phyloP scores from a whole-genome alignment of 2,797 vertebrate genomes.

The Schizothorax lantsangensis region DNA sequence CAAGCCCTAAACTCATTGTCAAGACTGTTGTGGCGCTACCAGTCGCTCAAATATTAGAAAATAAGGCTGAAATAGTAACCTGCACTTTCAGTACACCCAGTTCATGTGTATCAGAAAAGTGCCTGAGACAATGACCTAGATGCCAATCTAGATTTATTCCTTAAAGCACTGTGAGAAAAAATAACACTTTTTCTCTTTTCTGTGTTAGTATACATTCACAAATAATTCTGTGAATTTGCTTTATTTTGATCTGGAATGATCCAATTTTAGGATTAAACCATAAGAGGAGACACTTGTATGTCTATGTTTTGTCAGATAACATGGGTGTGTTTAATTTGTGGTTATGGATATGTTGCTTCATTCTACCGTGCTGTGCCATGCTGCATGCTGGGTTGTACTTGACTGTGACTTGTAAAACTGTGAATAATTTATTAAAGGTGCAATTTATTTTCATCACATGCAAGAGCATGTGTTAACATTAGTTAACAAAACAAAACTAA shows the following conservation, averaged over 20 bases:
- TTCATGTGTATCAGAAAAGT: constrained; percentile 70
- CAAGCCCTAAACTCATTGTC: constrained; percentile 34
- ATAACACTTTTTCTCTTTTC: neutral
- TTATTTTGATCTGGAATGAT: constrained; percentile 46
- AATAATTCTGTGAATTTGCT: constrained; percentile 61
- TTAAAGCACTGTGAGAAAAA: neutral
- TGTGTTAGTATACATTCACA: constrained; percentile 13
- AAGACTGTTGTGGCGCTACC: constrained; percentile 31
- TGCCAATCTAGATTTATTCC: neutral
- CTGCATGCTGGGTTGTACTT: constrained; percentile 62
- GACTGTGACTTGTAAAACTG: constrained; percentile 59
- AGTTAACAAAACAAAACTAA: too few species aligned
- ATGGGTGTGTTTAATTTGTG: constrained; percentile 25
- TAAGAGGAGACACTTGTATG: neutral
- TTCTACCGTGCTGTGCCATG: constrained; percentile 50
- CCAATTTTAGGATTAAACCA: constrained; percentile 45
- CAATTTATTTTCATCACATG: constrained; percentile 16
- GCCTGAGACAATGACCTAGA: constrained; percentile 56
- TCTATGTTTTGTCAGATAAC: constrained; percentile 21
- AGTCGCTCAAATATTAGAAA: constrained; percentile 25
- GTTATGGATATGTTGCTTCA: constrained; percentile 57
- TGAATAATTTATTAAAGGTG: constrained; percentile 42
- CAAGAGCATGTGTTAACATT: neutral
- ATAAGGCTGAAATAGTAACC: constrained; percentile 70
- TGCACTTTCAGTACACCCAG: constrained; percentile 77